Conservation (phyloP, 2,797 vertebrate genomes). For the Syndactyla subalaris region DNA sequence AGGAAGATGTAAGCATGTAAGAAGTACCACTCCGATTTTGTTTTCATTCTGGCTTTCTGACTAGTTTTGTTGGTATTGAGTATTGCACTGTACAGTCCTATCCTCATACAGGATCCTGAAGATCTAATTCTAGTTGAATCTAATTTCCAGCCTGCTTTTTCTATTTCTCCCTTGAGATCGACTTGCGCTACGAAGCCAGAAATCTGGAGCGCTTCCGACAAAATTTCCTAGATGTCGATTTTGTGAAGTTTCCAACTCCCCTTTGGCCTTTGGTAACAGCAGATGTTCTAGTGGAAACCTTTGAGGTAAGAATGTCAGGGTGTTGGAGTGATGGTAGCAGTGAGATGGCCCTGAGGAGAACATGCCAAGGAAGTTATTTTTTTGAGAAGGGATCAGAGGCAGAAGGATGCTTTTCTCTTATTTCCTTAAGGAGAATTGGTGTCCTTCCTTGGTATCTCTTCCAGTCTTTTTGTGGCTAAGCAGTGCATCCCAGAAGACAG, state of each 20-base stretch:
- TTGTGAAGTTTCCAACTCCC: conserved; percentile 90
- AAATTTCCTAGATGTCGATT: conserved; percentile 87
- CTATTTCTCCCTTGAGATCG: conserved; percentile 80
- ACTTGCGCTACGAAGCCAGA: conserved; percentile 90
- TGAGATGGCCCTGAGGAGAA: not conserved
- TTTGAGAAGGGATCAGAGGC: not conserved
- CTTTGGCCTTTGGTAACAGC: conserved; percentile 89
- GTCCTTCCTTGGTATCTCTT: not conserved
- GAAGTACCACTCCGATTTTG: not conserved
- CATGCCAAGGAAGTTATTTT: not conserved
- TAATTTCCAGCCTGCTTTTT: not conserved
- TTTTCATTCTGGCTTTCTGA: not conserved
- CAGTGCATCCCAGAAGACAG: not conserved
- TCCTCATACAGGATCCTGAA: not conserved
- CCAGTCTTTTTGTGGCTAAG: not conserved
- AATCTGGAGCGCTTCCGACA: conserved; percentile 90
- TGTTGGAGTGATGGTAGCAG: not conserved
- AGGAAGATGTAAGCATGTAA: not conserved
- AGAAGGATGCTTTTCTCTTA: not conserved
- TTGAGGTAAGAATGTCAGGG: conserved; percentile 82
- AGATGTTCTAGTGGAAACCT: conserved; percentile 91
- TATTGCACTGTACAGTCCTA: not conserved
- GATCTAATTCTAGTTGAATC: not conserved
- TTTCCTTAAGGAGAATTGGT: not conserved
- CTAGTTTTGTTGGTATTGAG: not conserved